Evolutionary conservation across 1,140 invertebrate species (phyloP).

Genomic region (Cardiocondyla obscurior): DNA sequence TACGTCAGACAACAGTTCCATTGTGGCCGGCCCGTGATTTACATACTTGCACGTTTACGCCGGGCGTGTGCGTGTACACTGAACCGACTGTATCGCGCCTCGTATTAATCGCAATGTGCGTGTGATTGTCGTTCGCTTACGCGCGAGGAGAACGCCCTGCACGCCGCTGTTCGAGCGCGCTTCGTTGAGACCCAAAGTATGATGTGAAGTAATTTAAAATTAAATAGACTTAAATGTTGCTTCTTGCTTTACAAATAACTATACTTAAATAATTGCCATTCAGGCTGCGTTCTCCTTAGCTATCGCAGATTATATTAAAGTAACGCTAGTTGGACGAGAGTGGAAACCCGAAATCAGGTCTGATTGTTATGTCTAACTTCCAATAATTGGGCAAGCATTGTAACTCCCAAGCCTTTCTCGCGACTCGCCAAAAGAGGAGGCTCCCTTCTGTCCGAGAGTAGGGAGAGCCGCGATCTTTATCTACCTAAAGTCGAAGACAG

Average conservation of each 20-base stretch:
- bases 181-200: background rate
- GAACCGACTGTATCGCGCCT: slow-evolving; percentile 4
- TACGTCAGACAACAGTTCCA: slow-evolving; percentile 67
- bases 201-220: background rate
- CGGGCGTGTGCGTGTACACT: slow-evolving; percentile 12
- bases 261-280: background rate
- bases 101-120: slow-evolving; percentile 26
- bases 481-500: slow-evolving; percentile 76
- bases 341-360: background rate
- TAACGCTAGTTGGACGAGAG: background rate
- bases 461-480: slow-evolving; percentile 67
- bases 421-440: slow-evolving; percentile 51
- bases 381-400: slow-evolving; percentile 55
- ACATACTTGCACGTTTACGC: slow-evolving; percentile 37
- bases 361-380: slow-evolving; percentile 3
- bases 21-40: slow-evolving; percentile 62
- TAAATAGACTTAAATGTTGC: background rate
- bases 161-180: background rate
- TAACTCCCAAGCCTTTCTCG: slow-evolving; percentile 62
- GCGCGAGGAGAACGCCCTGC: background rate
- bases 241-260: background rate
- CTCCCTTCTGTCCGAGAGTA: slow-evolving; percentile 43
- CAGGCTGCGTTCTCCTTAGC: background rate
- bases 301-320: background rate
- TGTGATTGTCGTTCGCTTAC: background rate